Base-by-base conservation (phyloP, 2,797 vertebrate species). In the Muraenolepis orangiensis region DNA sequence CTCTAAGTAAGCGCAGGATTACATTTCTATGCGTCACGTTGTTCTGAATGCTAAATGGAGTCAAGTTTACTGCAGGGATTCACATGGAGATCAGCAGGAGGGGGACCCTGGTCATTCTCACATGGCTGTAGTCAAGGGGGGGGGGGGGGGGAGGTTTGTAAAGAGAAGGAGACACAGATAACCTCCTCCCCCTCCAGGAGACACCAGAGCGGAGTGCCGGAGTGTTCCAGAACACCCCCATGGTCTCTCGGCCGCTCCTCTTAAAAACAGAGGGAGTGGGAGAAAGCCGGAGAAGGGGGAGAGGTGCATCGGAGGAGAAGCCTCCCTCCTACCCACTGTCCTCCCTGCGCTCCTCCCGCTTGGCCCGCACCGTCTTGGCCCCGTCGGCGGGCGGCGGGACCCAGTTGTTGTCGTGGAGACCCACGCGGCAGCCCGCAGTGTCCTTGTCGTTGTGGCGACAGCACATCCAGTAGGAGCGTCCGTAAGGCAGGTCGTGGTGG, bases 391-490 rank as follows among this genome's bases (percentile, higher is more conserved):
- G 92, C 6, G 94, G 92, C 84, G 93, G 94, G 72, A 99, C 98
- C 97, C 98, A 99, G 81, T 99, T 97, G 89, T 99, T 98, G 66
- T 99, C 97, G 0, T 99, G 98, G 68, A 99, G 91, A 1, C 97
- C 97, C 8, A 98, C 94, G 14, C 96, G 91, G 82, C 98, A 99
- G 13, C 98, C 98, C 0, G 96, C 96, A 0, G 97, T 96, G 75
- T 98, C 96, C 1, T 96, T 95, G 34, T 99, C 97, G 0, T 95
- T 93, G 11, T 96, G 89, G 2, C 97, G 95, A 88, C 98, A 99
- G 85, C 98, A 99, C 96, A 99, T 98, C 98, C 98, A 99, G 84
- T 99, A 99, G 72, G 98, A 99, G 2, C 98, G 95, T 91, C 97
- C 98, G 0, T 99, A 99, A 93, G 97, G 97, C 92, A 99, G 93